phyloP scores from a whole-genome alignment of 2,113 vertebrate genomes.

The Nothobranchius kuhntae region DNA sequence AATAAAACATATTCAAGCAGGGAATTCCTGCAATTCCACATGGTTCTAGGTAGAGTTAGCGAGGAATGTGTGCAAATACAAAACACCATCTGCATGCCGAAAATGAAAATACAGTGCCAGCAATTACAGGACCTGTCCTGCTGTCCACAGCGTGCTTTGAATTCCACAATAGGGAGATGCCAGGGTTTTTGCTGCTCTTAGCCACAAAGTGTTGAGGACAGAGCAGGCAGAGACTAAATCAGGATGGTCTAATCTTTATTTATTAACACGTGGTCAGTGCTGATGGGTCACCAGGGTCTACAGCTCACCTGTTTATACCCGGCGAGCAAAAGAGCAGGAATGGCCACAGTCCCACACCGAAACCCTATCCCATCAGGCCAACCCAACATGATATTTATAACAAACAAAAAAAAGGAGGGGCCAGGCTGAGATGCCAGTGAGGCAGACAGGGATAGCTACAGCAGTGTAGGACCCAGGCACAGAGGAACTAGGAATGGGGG shows the following conservation, averaged over 20 bases:
- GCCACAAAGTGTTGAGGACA: slow-evolving; percentile 24
- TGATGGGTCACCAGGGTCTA: slow-evolving; percentile 47
- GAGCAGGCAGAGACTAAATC: not conserved
- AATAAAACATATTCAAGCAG: slow-evolving; percentile 23
- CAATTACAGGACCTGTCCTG: slow-evolving; percentile 54
- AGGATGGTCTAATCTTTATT: slow-evolving; percentile 34
- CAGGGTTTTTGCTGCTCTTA: slow-evolving; percentile 52
- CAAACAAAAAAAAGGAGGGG: slow-evolving; percentile 61
- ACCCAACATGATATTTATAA: slow-evolving; percentile 71
- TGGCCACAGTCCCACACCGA: slow-evolving; percentile 53
- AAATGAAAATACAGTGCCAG: slow-evolving; percentile 57
- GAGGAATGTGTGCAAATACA: slow-evolving; percentile 36
- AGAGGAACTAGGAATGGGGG: slow-evolving; percentile 5
- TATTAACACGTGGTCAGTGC: slow-evolving; percentile 43
- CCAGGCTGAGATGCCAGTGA: slow-evolving; percentile 43
- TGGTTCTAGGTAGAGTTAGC: slow-evolving; percentile 31
- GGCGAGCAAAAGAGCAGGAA: slow-evolving; percentile 56
- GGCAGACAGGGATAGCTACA: slow-evolving; percentile 19
- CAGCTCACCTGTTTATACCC: slow-evolving; percentile 73
- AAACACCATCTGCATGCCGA: slow-evolving; percentile 47
- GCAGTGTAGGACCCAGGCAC: slow-evolving; percentile 15
- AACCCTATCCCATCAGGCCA: slow-evolving; percentile 64
- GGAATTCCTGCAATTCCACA: slow-evolving; percentile 3
- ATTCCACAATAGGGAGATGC: slow-evolving; percentile 66
- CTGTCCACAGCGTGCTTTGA: slow-evolving; percentile 58